A percentile compares a stretch with the other conserved stretches of the same genome.
phyloP scores from a whole-genome alignment of 1,140 invertebrate genomes.

The Ceratosolen fusciceps region DNA sequence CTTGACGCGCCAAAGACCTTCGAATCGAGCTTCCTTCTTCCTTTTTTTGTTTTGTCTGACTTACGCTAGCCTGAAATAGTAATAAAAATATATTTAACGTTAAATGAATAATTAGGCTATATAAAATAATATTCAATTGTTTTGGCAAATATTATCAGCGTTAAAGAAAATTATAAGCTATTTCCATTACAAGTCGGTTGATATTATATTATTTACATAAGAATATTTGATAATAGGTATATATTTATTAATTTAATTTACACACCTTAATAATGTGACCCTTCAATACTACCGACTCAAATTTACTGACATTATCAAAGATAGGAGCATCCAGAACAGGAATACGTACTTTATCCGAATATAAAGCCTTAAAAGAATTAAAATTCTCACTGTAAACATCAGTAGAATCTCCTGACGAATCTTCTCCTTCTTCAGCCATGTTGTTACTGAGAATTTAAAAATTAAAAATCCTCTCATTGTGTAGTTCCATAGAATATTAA shows the following conservation, averaged over 20 bases:
- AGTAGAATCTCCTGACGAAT: conserved; percentile 73
- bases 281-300: conserved; percentile 66
- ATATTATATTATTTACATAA: neutral
- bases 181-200: too few species aligned
- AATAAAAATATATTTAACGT: too few species aligned
- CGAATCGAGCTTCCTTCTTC: conserved; percentile 49
- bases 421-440: conserved; percentile 59
- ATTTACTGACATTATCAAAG: conserved; percentile 77
- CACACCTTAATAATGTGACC: conserved; percentile 44
- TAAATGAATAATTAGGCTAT: too few species aligned
- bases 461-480: neutral
- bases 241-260: neutral
- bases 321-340: conserved; percentile 72
- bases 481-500: neutral
- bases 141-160: too few species aligned
- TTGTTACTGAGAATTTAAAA: conserved; percentile 33
- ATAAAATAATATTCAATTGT: too few species aligned
- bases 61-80: conserved; percentile 13
- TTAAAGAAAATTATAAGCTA: too few species aligned
- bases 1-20: conserved; percentile 68
- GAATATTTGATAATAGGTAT: neutral
- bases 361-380: conserved; percentile 78
- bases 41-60: conserved; percentile 51
- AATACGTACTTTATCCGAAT: conserved; percentile 71
- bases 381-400: conserved; percentile 77